Evolutionary conservation across 2,113 vertebrate species (phyloP).

Genomic region (Erythrocercus mccallii): DNA sequence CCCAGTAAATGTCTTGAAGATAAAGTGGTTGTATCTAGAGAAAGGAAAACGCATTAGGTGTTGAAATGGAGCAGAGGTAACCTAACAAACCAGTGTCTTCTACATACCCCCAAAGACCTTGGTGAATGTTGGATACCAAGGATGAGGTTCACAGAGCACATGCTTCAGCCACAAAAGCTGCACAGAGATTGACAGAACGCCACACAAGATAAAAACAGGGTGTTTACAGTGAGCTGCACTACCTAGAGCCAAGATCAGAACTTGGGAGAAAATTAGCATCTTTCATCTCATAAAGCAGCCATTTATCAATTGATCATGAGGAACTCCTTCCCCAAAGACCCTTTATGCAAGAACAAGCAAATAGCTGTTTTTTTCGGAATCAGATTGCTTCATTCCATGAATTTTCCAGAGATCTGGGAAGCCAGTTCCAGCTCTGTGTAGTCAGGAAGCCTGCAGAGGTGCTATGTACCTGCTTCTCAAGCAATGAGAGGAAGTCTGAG

Average conservation of each 20-base stretch:
- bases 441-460: not conserved
- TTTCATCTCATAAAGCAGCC: not conserved
- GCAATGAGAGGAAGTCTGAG: not conserved
- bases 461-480: not conserved
- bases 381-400: not conserved
- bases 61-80: not conserved
- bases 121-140: not conserved
- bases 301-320: not conserved
- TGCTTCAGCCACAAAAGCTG: not conserved
- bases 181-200: not conserved
- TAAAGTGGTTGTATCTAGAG: not conserved
- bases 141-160: not conserved
- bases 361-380: not conserved
- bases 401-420: not conserved
- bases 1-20: not conserved
- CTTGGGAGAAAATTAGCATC: not conserved
- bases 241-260: not conserved
- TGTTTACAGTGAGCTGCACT: not conserved
- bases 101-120: not conserved
- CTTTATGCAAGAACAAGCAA: not conserved
- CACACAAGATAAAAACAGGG: not conserved
- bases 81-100: not conserved
- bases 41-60: not conserved
- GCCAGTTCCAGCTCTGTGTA: not conserved
- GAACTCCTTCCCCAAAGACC: not conserved